Percentiles rank a stretch among this genome's conserved stretches.
Conservation (phyloP, 2,797 vertebrate genomes). For the Rhyacichthys aspro region DNA sequence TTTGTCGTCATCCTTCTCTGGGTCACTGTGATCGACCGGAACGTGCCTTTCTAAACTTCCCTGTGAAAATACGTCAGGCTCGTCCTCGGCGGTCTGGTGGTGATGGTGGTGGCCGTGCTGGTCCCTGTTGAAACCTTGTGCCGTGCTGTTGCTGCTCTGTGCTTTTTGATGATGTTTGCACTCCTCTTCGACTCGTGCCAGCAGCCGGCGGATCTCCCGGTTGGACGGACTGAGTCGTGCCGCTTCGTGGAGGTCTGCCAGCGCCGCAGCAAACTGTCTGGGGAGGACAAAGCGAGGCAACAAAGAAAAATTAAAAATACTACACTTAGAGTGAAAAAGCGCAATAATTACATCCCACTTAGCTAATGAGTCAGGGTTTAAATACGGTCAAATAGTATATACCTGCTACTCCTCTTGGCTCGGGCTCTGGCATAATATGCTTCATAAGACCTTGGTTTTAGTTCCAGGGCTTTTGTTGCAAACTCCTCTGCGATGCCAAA, state of each 20-base stretch:
- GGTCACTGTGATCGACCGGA: conserved; percentile 60
- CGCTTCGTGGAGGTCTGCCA: conserved; percentile 93
- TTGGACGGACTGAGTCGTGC: conserved; percentile 91
- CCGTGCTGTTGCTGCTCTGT: conserved; percentile 77
- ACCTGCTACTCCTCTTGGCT: conserved; percentile 99
- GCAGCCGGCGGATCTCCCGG: conserved; percentile 91
- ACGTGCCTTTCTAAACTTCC: conserved; percentile 69
- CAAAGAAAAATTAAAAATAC: conserved; percentile 46
- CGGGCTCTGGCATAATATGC: conserved; percentile 95
- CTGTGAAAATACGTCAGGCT: conserved; percentile 64
- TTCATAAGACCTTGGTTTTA: conserved; percentile 96
- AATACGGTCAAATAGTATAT: conserved; percentile 28
- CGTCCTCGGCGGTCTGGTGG: conserved; percentile 63
- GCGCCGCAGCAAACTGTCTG: conserved; percentile 93
- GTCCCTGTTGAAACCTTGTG: conserved; percentile 68
- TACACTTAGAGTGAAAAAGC: conserved; percentile 10
- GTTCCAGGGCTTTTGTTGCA: conserved; percentile 94
- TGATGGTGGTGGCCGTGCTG: conserved; percentile 78
- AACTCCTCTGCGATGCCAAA: conserved; percentile 98
- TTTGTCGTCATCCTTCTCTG: conserved; percentile 62
- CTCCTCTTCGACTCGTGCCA: conserved; percentile 93
- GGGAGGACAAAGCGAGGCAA: conserved; percentile 37
- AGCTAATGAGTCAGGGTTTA: conserved; percentile 15
- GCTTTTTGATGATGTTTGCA: conserved; percentile 88
- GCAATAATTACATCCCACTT: background rate